Conservation (phyloP, 2,113 vertebrate species). For the Montifringilla adamsi region DNA sequence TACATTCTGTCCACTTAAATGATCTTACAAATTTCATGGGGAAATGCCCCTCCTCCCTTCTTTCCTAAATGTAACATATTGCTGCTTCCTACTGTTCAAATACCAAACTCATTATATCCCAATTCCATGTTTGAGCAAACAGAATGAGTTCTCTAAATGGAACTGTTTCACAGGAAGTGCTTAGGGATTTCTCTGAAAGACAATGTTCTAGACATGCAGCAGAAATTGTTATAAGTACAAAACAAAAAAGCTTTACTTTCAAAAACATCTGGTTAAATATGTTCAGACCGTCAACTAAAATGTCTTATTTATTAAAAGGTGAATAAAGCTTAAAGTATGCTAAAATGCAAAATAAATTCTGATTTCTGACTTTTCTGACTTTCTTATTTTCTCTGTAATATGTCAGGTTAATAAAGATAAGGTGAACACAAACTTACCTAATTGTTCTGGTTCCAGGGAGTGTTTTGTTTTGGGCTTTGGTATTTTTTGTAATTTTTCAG, state of each 20-base stretch:
- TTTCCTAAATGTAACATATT: neutral
- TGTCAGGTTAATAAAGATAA: neutral
- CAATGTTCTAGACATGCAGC: neutral
- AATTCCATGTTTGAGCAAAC: neutral
- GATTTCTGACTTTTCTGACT: neutral
- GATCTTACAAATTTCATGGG: neutral
- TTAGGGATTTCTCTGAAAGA: slow-evolving; percentile 1
- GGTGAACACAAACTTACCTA: neutral
- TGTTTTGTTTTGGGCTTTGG: neutral
- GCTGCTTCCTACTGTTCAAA: neutral
- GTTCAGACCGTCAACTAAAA: neutral
- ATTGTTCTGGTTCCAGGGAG: neutral
- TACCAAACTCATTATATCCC: neutral
- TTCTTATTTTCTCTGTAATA: neutral
- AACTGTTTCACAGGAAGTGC: neutral
- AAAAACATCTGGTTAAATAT: neutral
- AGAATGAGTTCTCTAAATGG: neutral
- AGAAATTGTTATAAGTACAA: neutral
- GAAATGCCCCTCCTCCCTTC: neutral
- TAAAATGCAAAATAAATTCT: neutral
- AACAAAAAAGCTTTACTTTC: neutral
- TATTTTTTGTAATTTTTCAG: neutral
- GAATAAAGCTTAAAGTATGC: neutral
- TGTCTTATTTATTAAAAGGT: neutral
- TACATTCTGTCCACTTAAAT: neutral